These are phyloP conservation scores for Fulica atra DNA, from an alignment of 2,113 vertebrate genomes.

Conservation along the genomic window DNA sequence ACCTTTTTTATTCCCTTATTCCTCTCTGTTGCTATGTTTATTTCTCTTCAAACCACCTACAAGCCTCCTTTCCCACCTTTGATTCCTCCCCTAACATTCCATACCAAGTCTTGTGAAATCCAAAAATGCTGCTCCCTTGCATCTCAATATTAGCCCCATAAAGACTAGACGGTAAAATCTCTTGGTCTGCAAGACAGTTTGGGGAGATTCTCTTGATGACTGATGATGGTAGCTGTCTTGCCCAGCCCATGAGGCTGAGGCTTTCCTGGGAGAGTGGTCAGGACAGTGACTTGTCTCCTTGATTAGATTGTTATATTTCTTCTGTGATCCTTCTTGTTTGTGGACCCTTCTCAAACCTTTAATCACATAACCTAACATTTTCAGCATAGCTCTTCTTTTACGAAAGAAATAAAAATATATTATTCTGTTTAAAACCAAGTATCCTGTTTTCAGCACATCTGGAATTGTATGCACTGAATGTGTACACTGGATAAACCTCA, in stretches of 20 bases:
- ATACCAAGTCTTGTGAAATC: not conserved
- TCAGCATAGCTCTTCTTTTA: not conserved
- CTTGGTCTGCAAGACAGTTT: not conserved
- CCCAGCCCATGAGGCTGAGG: not conserved
- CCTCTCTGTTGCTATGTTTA: not conserved
- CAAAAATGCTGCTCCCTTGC: not conserved
- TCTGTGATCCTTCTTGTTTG: not conserved
- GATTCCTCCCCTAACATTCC: not conserved
- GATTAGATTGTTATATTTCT: not conserved
- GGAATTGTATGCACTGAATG: not conserved
- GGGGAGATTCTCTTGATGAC: not conserved
- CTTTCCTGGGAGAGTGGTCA: not conserved
- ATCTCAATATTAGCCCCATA: rapidly evolving
- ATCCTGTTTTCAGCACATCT: not conserved
- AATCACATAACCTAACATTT: not conserved
- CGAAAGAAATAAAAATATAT: not conserved
- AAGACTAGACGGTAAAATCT: not conserved
- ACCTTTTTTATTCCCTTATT: not conserved
- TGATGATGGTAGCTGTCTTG: not conserved
- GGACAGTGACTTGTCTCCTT: not conserved
- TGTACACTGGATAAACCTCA: not conserved
- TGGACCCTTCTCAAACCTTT: not conserved
- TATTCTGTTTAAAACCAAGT: not conserved
- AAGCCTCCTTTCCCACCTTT: not conserved
- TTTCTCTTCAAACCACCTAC: not conserved